phyloP scores from a whole-genome alignment of 37 sponge, comb jelly and placozoan species.

The Geodia barretti region DNA sequence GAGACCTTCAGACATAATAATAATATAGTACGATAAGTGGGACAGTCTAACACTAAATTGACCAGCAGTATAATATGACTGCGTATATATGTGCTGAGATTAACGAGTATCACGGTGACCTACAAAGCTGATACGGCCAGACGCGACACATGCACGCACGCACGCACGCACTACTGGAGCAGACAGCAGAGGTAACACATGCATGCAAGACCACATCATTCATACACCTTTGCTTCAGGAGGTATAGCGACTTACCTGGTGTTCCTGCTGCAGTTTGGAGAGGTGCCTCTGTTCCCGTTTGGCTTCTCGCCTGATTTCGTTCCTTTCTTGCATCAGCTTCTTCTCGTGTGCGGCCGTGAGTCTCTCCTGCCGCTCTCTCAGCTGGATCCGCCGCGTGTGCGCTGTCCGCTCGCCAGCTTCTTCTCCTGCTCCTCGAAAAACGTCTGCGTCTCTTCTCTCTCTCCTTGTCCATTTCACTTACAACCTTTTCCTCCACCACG shows the following conservation, averaged over 20 bases:
- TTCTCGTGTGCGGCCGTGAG: neutral
- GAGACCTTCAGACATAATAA: no score
- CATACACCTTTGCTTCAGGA: no score
- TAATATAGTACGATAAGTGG: no score
- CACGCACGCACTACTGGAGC: no score
- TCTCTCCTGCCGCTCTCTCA: neutral
- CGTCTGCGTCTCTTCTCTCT: slow-evolving; percentile 17
- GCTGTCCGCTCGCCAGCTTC: slow-evolving; percentile 5
- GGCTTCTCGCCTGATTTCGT: slow-evolving; percentile 11
- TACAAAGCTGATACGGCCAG: no score
- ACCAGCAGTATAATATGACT: no score
- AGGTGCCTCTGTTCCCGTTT: slow-evolving; percentile 17
- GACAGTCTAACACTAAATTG: no score
- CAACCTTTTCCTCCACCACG: neutral
- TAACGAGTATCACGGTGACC: no score
- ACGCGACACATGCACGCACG: no score
- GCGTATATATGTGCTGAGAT: no score
- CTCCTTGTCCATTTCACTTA: slow-evolving; percentile 7
- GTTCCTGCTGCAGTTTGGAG: neutral
- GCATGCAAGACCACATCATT: no score
- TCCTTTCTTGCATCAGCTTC: slow-evolving; percentile 20
- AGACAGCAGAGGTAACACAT: no score
- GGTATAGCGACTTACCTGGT: neutral
- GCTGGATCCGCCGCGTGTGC: slow-evolving; percentile 1
- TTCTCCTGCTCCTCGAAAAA: slow-evolving; percentile 38